These are phyloP conservation scores for Drosophila yooni DNA, from an alignment of 2,888 invertebrate species.

Conservation along the genomic window DNA sequence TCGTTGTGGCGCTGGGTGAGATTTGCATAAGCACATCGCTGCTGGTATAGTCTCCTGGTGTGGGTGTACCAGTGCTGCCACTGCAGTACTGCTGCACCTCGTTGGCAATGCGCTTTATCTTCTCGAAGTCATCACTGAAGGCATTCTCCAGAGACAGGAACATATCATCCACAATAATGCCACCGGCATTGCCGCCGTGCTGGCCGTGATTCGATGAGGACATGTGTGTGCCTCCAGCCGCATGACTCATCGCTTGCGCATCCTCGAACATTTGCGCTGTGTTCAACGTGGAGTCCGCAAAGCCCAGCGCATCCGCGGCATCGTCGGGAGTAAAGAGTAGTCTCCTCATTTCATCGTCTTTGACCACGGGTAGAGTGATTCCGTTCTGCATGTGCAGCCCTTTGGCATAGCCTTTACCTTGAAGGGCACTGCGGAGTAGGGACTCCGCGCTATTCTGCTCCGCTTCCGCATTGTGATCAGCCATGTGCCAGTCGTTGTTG, in stretches of 20 bases:
- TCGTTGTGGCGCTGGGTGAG: slow-evolving; percentile 81
- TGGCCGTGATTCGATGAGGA: slow-evolving; percentile 50
- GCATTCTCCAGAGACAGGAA: slow-evolving; percentile 85
- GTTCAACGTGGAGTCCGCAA: slow-evolving; percentile 84
- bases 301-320: slow-evolving; percentile 83
- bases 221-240: slow-evolving; percentile 46
- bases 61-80: slow-evolving; percentile 63
- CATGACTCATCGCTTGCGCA: slow-evolving; percentile 68
- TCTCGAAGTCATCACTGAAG: slow-evolving; percentile 92
- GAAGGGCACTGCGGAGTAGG: slow-evolving; percentile 91
- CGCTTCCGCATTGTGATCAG: slow-evolving; percentile 89
- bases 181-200: slow-evolving; percentile 71
- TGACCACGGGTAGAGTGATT: slow-evolving; percentile 85
- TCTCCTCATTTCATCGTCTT: slow-evolving; percentile 87
- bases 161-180: slow-evolving; percentile 85
- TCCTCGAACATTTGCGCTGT: slow-evolving; percentile 85
- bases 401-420: slow-evolving; percentile 89
- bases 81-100: slow-evolving; percentile 91
- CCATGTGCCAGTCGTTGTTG: slow-evolving; percentile 93
- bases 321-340: slow-evolving; percentile 86
- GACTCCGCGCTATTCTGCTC: slow-evolving; percentile 88
- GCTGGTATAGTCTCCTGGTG: slow-evolving; percentile 82
- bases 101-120: slow-evolving; percentile 92
- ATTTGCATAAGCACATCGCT: slow-evolving; percentile 84
- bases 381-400: slow-evolving; percentile 84